A percentile compares a stretch with the other conserved stretches of the same genome.
These are phyloP conservation scores for Rhagophthalmus giganteus DNA, from an alignment of 2,888 invertebrate genomes.

Conservation along the genomic window DNA sequence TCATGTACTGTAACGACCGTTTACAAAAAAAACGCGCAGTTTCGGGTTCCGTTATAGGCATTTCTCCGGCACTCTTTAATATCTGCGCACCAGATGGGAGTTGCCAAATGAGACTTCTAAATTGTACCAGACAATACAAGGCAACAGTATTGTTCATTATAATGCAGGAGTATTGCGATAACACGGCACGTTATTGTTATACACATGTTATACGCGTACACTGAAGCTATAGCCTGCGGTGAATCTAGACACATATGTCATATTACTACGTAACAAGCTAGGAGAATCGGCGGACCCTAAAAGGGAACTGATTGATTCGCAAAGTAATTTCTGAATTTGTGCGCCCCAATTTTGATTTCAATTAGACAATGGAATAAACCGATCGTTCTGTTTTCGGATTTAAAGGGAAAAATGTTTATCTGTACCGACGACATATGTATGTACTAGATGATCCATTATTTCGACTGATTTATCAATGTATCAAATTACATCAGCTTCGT, in stretches of 20 bases:
- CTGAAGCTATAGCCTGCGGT: slow-evolving; percentile 32
- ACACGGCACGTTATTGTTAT: slow-evolving; percentile 30
- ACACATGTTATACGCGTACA: slow-evolving; percentile 32
- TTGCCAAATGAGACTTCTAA: slow-evolving; percentile 38
- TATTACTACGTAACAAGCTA: slow-evolving; percentile 25
- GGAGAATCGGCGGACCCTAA: slow-evolving; percentile 13
- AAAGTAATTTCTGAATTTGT: slow-evolving; percentile 8
- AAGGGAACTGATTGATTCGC: slow-evolving; percentile 22
- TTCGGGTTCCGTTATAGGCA: too few relatives aligned
- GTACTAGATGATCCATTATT: too few relatives aligned
- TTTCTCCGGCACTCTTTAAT: slow-evolving; percentile 25
- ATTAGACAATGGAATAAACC: not conserved
- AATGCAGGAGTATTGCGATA: slow-evolving; percentile 32
- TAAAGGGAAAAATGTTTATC: too few relatives aligned
- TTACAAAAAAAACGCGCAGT: not conserved
- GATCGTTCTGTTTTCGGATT: too few relatives aligned
- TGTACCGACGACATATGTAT: too few relatives aligned
- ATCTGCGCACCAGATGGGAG: slow-evolving; percentile 34
- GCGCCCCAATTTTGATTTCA: not conserved
- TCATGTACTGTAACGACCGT: not conserved
- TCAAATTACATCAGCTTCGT: too few relatives aligned
- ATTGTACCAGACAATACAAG: slow-evolving; percentile 34
- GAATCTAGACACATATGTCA: slow-evolving; percentile 42
- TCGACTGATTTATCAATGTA: too few relatives aligned
- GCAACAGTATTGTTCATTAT: slow-evolving; percentile 23